Evolutionary conservation across 2,113 vertebrate genomes (phyloP).

Genomic region (Caretta caretta): DNA sequence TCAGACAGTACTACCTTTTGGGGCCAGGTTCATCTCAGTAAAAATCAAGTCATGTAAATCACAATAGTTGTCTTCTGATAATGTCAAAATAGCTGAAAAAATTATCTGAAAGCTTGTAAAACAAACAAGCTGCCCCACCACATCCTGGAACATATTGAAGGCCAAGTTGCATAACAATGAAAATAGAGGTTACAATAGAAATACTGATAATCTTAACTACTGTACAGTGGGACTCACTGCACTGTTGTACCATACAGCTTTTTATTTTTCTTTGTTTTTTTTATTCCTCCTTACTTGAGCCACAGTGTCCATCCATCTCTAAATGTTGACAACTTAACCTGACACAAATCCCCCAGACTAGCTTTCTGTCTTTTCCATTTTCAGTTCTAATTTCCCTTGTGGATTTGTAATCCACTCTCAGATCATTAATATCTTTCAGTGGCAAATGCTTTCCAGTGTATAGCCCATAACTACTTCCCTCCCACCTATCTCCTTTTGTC

Average conservation of each 20-base stretch:
- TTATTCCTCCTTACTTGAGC: constrained; percentile 18
- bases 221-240: background rate
- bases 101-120: background rate
- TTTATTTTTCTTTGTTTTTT: constrained; percentile 33
- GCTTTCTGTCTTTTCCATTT: constrained; percentile 63
- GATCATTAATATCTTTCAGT: constrained; percentile 66
- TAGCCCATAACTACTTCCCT: background rate
- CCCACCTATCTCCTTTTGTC: constrained; percentile 53
- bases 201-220: background rate
- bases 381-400: constrained; percentile 48
- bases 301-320: constrained; percentile 51
- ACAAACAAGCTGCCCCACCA: background rate
- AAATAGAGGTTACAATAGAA: background rate
- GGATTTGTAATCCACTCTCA: constrained; percentile 37
- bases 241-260: background rate
- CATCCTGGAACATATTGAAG: background rate
- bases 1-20: background rate
- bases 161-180: background rate
- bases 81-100: background rate
- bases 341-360: constrained; percentile 35
- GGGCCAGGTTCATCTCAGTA: background rate
- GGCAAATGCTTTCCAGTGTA: constrained; percentile 60
- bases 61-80: background rate
- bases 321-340: constrained; percentile 53
- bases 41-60: background rate